Evolutionary conservation across 1,140 invertebrate species (phyloP), one percentile per base, ranked within the genome.

Genomic region (Drosophila triauraria): DNA sequence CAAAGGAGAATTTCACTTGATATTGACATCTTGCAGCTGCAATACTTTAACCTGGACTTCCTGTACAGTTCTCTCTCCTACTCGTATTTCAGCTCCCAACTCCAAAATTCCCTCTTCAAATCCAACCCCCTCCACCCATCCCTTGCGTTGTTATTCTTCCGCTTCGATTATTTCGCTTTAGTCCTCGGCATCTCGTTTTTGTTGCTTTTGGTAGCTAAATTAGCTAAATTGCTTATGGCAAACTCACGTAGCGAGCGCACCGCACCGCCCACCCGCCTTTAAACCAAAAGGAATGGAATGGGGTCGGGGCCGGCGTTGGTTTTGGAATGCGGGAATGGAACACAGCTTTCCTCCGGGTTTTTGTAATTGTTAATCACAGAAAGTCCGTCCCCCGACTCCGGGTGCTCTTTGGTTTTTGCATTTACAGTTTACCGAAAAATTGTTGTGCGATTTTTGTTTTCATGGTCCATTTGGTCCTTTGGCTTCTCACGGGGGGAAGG

Each of bases 161-260:
- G 80, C 84, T 83, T 84, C 80, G 84, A 88, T 88, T 80, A 74
- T 75, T 88, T 78, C 80, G 69, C 74, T 65, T 54, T 80, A 72
- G 70, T 80, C 79, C 75, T 71, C 72, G 79, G 71, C 75, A 72
- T 65, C 42, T 68, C 68, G 71, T 70, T 32, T 40, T 58, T 42
- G 51, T 58, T 59, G 67, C 43, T 72, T 71, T 72, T 60, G 56
- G 56, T 51, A 38, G 67, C 68, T 84, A 84, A 88, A 88, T 88
- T 88, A 88, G 85, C 84, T 84, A 88, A 88, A 88, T 88, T 90
- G 84, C 84, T 88, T 88, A 90, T 90, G 84, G 85, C 80, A 74
- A 88, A 80, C 85, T 79, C 84, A 88, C 84, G 84, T 88, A 88
- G 65, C 77, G 61, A 64, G 47, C 57, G 57, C 65, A 59, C 46